These are phyloP conservation scores for Platichthys flesus DNA, from an alignment of 2,113 vertebrate species.

Conservation along the genomic window DNA sequence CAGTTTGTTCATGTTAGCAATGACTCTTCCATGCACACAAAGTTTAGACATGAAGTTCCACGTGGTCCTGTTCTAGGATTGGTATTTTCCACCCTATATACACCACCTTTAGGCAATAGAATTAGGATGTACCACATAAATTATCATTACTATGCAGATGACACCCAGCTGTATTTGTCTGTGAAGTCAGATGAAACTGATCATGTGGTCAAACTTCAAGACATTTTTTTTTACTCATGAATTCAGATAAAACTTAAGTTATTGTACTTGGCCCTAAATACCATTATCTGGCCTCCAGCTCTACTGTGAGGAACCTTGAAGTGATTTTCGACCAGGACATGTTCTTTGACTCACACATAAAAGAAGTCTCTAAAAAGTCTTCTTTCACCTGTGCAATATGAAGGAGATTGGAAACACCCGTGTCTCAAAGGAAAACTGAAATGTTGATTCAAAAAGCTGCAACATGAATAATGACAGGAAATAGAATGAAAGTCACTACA, in stretches of 20 bases:
- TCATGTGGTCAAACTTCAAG: not conserved
- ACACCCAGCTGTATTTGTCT: not conserved
- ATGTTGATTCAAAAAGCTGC: not conserved
- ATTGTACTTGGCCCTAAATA: no score
- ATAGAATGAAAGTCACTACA: not conserved
- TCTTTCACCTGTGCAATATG: not conserved
- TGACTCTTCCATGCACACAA: not conserved
- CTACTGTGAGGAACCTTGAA: not conserved
- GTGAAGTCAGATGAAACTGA: slow-evolving; percentile 3
- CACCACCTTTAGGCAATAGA: not conserved
- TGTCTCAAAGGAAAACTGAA: not conserved
- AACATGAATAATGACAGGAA: not conserved
- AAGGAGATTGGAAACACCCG: not conserved
- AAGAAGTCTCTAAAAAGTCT: not conserved
- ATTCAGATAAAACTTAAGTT: not conserved
- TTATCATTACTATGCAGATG: not conserved
- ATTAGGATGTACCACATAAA: not conserved
- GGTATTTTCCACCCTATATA: not conserved
- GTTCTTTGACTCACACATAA: not conserved
- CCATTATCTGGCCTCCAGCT: not conserved
- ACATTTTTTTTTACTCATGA: no score
- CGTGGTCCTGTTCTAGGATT: slow-evolving; percentile 1
- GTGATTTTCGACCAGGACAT: not conserved
- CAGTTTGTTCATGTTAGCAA: not conserved
- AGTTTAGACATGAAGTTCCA: not conserved